Conservation (phyloP, 2,113 vertebrate species). For the Zootoca vivipara region DNA sequence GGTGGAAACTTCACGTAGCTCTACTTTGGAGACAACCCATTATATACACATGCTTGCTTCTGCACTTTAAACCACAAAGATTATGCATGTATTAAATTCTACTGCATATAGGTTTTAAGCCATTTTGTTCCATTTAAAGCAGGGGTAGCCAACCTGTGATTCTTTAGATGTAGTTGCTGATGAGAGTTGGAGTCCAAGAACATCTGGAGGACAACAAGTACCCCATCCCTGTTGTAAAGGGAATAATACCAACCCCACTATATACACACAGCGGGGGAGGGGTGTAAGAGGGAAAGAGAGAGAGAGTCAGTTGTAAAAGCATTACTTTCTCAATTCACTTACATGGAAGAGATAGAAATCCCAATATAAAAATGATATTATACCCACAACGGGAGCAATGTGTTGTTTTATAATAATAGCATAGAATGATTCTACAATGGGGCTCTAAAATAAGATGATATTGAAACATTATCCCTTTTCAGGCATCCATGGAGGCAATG, state of each 20-base stretch:
- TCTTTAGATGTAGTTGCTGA: no score
- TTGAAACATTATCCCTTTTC: neutral
- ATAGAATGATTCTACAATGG: neutral
- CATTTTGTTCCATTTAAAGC: neutral
- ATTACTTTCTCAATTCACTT: neutral
- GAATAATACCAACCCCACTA: no score
- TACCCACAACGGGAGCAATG: neutral
- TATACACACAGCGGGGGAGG: neutral
- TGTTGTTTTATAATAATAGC: neutral
- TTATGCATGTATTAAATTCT: neutral
- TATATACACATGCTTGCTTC: neutral
- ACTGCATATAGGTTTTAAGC: neutral
- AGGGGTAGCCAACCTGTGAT: no score
- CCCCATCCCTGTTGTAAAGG: no score
- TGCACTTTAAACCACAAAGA: neutral
- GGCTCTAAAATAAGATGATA: neutral
- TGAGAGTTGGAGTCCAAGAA: no score
- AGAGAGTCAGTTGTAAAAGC: neutral
- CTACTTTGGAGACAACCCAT: no score
- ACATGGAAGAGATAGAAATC: neutral
- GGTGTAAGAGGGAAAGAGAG: neutral
- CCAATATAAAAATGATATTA: fast-evolving
- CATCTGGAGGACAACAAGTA: no score
- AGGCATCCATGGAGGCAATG: no score
- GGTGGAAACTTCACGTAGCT: no score